These are phyloP conservation scores for Somateria mollissima DNA, from an alignment of 2,797 vertebrate species.

Conservation along the genomic window DNA sequence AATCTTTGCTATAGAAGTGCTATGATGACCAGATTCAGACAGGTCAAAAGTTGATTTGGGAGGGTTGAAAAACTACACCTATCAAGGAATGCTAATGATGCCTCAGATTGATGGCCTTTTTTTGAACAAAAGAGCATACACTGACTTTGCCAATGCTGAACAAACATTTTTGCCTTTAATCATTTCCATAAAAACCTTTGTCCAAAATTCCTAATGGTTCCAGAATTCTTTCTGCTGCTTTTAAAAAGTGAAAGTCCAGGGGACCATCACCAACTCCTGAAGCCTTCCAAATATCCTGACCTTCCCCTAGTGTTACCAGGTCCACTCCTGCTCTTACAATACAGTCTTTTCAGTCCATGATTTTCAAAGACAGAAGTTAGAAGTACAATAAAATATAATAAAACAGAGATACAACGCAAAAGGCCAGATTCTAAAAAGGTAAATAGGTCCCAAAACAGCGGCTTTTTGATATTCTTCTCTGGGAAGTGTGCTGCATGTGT, in stretches of 20 bases:
- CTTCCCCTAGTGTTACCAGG: not conserved
- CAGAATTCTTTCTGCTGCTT: not conserved
- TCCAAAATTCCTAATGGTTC: not conserved
- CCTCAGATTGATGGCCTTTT: not conserved
- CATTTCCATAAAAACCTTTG: not conserved
- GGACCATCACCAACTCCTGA: not conserved
- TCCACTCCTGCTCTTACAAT: not conserved
- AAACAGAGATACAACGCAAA: not conserved
- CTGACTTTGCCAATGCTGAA: not conserved
- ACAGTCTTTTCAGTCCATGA: not conserved
- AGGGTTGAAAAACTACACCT: not conserved
- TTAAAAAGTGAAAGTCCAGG: not conserved
- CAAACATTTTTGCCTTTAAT: not conserved
- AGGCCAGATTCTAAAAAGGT: not conserved
- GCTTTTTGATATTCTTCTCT: not conserved
- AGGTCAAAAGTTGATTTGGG: not conserved
- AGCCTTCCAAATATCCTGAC: not conserved
- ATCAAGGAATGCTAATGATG: not conserved
- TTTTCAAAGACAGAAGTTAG: not conserved
- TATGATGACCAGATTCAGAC: not conserved
- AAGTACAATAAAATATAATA: not conserved
- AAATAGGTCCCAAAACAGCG: not conserved
- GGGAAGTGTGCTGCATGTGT: not conserved
- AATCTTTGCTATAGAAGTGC: not conserved
- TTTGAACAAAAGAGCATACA: not conserved